These are phyloP conservation scores for Microcebus griseorufus DNA, from an alignment of 2,113 vertebrate genomes.

Conservation along the genomic window DNA sequence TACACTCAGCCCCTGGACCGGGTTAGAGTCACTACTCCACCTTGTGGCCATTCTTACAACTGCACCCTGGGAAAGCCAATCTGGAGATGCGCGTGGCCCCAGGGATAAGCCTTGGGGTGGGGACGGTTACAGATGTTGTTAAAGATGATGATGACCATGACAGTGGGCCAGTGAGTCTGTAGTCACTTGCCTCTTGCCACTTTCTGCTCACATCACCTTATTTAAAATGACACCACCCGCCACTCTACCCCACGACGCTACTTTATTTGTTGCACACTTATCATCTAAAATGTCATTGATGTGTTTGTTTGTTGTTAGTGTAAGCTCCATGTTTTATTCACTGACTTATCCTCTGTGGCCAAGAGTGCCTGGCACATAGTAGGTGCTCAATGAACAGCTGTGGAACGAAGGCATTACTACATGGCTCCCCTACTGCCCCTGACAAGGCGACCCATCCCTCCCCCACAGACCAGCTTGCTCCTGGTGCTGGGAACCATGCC, in stretches of 20 bases:
- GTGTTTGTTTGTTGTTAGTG: too few relatives aligned
- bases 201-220: not conserved
- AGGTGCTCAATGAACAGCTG: not conserved
- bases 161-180: not conserved
- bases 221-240: not conserved
- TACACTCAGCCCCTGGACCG: not conserved
- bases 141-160: too few relatives aligned
- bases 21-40: slow-evolving; percentile 37
- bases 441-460: not conserved
- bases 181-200: not conserved
- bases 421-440: not conserved
- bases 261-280: not conserved
- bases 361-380: not conserved
- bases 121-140: not conserved
- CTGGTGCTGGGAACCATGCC: not conserved
- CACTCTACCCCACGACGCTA: not conserved
- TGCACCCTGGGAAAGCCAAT: not conserved
- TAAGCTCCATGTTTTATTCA: not conserved
- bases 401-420: not conserved
- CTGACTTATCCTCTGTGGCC: not conserved
- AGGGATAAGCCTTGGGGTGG: rapidly evolving
- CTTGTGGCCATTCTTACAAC: slow-evolving; percentile 25
- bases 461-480: not conserved
- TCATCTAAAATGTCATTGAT: not conserved
- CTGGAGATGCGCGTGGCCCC: not conserved